Percentiles rank a stretch among this genome's conserved stretches.
phyloP scores from a whole-genome alignment of 2,113 vertebrate species.

The Hypanus sabinus region DNA sequence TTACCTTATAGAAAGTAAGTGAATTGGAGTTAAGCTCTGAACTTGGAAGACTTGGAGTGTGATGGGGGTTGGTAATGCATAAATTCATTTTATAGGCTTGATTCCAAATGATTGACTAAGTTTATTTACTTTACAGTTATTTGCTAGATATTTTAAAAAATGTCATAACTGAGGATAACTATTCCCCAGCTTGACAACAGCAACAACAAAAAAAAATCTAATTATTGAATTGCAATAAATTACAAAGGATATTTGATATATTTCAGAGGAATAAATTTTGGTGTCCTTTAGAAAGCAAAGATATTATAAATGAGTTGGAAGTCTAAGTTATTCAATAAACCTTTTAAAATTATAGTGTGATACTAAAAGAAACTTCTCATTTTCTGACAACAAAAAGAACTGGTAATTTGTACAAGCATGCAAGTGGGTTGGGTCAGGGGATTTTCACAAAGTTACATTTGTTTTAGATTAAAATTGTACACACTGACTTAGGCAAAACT shows the following conservation, averaged over 20 bases:
- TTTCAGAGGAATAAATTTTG: background rate
- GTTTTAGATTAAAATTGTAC: constrained; percentile 20
- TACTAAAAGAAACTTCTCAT: background rate
- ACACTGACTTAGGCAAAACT: constrained; percentile 20
- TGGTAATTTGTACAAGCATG: background rate
- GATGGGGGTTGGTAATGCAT: background rate
- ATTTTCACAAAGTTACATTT: constrained; percentile 2
- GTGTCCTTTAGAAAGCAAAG: background rate
- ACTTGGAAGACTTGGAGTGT: background rate
- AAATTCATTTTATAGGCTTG: no score
- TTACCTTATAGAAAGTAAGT: background rate
- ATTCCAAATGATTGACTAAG: no score
- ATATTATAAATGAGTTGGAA: background rate
- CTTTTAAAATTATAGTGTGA: background rate
- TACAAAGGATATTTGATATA: background rate
- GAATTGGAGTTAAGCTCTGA: background rate
- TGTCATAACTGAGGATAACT: background rate
- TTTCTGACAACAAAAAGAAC: constrained; percentile 2
- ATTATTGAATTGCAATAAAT: background rate
- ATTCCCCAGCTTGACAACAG: background rate
- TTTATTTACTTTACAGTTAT: background rate
- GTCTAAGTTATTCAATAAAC: background rate
- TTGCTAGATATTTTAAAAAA: background rate
- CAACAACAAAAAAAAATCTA: background rate
- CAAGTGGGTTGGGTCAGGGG: background rate